Conservation (phyloP, 53 echinoderm and acorn worm genomes). For the Zoroaster sp. region DNA sequence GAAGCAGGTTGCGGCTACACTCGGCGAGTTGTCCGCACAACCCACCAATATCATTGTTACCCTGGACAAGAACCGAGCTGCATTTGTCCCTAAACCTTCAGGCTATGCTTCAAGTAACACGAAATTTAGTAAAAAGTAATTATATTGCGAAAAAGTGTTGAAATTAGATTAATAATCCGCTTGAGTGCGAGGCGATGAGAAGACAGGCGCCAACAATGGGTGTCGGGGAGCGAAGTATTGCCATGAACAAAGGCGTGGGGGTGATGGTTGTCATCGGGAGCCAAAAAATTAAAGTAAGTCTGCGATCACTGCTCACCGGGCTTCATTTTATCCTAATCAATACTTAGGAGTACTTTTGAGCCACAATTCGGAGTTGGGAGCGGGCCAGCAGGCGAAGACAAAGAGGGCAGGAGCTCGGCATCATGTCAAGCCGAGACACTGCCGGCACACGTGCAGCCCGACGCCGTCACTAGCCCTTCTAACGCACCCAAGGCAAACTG, state of each 20-base stretch:
- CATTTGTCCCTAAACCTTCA: constrained; percentile 64
- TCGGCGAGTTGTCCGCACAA: constrained; percentile 51
- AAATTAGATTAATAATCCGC: constrained; percentile 90
- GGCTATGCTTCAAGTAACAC: constrained; percentile 98
- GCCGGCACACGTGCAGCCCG: constrained; percentile 80
- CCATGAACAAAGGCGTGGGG: constrained; percentile 62
- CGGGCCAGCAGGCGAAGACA: constrained; percentile 69
- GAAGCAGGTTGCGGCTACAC: not conserved
- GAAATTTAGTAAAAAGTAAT: constrained; percentile 98
- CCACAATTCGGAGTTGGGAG: constrained; percentile 68
- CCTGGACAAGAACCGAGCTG: constrained; percentile 58
- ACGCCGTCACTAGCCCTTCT: constrained; percentile 63
- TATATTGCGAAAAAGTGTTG: constrained; percentile 87
- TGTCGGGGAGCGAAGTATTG: constrained; percentile 52
- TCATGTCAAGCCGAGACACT: constrained; percentile 70
- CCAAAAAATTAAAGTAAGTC: constrained; percentile 62
- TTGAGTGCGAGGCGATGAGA: constrained; percentile 70
- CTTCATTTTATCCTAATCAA: constrained; percentile 82
- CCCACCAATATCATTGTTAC: constrained; percentile 69
- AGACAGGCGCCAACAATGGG: constrained; percentile 60
- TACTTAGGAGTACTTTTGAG: constrained; percentile 72
- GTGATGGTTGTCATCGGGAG: constrained; percentile 59
- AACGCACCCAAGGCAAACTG: constrained; percentile 77
- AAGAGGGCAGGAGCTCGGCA: constrained; percentile 61
- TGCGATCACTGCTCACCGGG: constrained; percentile 60